phyloP scores from a whole-genome alignment of 2,113 vertebrate species.

The Coreoperca whiteheadi region DNA sequence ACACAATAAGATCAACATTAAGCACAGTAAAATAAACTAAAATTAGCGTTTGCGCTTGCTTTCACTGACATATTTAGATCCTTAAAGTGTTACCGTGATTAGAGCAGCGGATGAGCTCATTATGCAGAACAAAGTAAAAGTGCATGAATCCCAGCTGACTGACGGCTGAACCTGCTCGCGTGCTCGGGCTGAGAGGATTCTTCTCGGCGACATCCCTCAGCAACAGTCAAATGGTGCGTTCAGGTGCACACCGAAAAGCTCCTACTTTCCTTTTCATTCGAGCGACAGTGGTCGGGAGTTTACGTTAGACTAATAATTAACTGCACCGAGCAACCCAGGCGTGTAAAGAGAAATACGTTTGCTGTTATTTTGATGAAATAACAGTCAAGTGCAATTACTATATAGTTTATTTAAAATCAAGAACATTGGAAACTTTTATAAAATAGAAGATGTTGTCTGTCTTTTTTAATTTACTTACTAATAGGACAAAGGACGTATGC shows the following conservation, averaged over 20 bases:
- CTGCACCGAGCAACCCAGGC: not conserved
- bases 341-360: not conserved
- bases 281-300: not conserved
- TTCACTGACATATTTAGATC: constrained; percentile 10
- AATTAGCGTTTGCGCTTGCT: not conserved
- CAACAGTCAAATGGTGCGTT: constrained; percentile 82
- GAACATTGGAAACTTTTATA: not conserved
- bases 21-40: not conserved
- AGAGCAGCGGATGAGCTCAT: constrained; percentile 45
- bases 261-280: rapidly evolving
- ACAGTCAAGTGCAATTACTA: not conserved
- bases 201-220: constrained; percentile 80
- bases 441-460: not conserved
- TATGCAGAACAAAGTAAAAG: constrained; percentile 42
- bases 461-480: not conserved
- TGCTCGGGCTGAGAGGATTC: constrained; percentile 53
- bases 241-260: constrained; percentile 44
- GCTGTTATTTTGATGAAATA: not conserved
- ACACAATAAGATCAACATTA: not conserved
- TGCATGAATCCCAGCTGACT: constrained; percentile 42
- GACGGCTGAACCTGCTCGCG: constrained; percentile 50
- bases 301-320: not conserved
- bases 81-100: not conserved
- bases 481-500: not conserved
- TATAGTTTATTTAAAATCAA: not conserved